Evolutionary conservation across 2,888 invertebrate species (phyloP).

Genomic region (Amiota mariae): DNA sequence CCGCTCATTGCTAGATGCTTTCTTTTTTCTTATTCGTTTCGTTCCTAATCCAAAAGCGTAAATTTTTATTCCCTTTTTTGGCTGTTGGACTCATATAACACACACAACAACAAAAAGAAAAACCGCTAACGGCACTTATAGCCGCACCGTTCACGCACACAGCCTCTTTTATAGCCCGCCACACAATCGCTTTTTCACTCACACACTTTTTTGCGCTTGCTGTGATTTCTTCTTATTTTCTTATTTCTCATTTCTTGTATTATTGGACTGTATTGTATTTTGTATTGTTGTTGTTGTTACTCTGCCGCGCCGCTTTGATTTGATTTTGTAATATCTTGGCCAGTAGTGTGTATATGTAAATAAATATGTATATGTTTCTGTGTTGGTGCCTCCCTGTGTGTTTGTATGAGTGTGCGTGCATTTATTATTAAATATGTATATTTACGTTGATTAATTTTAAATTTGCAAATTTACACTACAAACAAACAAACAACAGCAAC

Average conservation of each 20-base stretch:
- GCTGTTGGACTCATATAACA: slow-evolving; percentile 73
- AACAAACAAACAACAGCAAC: too few relatives aligned
- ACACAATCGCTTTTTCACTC: slow-evolving; percentile 15
- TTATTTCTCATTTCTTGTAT: background rate
- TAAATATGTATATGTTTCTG: too few relatives aligned
- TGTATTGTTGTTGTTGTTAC: too few relatives aligned
- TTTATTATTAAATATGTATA: too few relatives aligned
- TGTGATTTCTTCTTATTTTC: slow-evolving; percentile 10
- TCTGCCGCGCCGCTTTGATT: too few relatives aligned
- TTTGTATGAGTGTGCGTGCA: too few relatives aligned
- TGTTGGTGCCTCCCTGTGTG: too few relatives aligned
- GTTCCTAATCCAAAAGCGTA: slow-evolving; percentile 41
- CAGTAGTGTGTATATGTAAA: too few relatives aligned
- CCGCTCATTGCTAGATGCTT: background rate
- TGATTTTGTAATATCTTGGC: too few relatives aligned
- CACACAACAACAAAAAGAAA: slow-evolving; percentile 39
- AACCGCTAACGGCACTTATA: slow-evolving; percentile 54
- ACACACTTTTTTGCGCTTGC: background rate
- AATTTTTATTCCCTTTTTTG: slow-evolving; percentile 74
- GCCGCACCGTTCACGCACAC: slow-evolving; percentile 56
- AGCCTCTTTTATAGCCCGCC: background rate
- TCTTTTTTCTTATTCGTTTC: too few relatives aligned
- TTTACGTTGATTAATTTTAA: too few relatives aligned
- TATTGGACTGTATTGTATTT: background rate
- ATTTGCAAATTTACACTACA: too few relatives aligned